Evolutionary conservation across 2,888 invertebrate genomes (phyloP), one percentile per base, ranked within the genome.

Genomic region (Polydrusus cervinus): DNA sequence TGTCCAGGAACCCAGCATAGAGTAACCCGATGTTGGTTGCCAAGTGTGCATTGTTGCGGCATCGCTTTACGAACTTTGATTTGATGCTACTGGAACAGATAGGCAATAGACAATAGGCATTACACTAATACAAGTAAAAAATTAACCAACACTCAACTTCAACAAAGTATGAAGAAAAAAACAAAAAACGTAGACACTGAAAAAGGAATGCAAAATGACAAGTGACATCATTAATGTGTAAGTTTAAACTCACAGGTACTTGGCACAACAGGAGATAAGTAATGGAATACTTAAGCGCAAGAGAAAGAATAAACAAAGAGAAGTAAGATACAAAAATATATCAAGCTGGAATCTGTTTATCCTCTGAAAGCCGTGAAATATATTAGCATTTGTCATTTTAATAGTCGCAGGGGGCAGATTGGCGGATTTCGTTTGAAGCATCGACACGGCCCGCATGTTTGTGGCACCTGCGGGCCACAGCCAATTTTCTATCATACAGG

Each of bases 381-480:
- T 87, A 87, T 87, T 86, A 87, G 87, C 86, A 87, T 87, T 87
- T 87, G 86, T 87, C 87, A 87, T 87, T 86, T 87, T 87, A 87
- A 87, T 87, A 86, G 87, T 86, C 85, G 81, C 83, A 80, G 82
- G 84, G 85, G 86, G 84, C 83, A 85, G 86, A 85, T 85, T 84
- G 86, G 85, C 83, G 85, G 85, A 85, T 86, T 86, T 86, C 84
- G 84, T 82, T 80, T 80, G 82, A 82, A 76, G 78, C 79, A 79
- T 81, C 80, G 81, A 81, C 80, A 80, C 74, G 78, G 75, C 83
- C 83, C 83, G 83, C 82, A 83, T 83, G 80, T 80, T 79, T 64
- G 61, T 18, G 68, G 80, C 84, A 83, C 84, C 84, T 84, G 84
- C 83, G 84, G 82, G 82, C 78, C 79, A 51, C 20, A 61, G 43